Evolutionary conservation across 2,113 vertebrate genomes (phyloP), one percentile per base, ranked within the genome.

Genomic region (Malaclemys terrapin): DNA sequence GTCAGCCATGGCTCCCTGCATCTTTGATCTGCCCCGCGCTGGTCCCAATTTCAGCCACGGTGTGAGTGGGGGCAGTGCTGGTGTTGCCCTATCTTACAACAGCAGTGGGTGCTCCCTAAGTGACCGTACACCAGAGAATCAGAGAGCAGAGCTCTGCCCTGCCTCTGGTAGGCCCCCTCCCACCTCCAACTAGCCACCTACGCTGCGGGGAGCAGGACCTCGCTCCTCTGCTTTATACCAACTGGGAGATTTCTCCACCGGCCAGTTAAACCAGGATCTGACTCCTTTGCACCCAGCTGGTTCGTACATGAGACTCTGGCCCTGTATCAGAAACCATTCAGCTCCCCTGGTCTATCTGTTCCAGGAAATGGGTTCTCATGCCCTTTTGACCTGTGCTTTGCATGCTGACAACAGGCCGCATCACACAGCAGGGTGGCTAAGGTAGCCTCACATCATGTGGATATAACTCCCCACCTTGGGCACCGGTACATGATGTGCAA

Each of bases 301-400:
- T 2, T 1, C 1, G 35, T 54, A 49, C 65, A 35, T 35, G 42
- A 45, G n/a, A 35, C 27, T 12, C 1, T 1, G 17, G 7, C 12
- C 5, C 5, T 82, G 72, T 1, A 3, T 27, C 82, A 49, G 6
- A n/a, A 65, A 10, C 3, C 24, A 6, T 42, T 3, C 38, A 8
- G 0, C n/a, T 38, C 81, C 27, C 31, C 3, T 29, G 6, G 29
- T 4, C 19, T 53, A 56, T 4, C 1, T 0, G 1, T 1, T 0
- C 0, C 19, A 38, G 9, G 47, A 4, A 6, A 57, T 4, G 2
- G 13, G 0, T 2, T 35, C 25, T 16, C 12, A 0, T 0, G 1
- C 52, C 62, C 49, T 47, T 80, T 19, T 54, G 47, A 1, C 2
- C 42, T 17, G 5, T 45, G 42, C 6, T 38, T 52, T 29, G 6